Percentiles rank a stretch among this genome's conserved stretches.
Conservation (phyloP, 2,113 vertebrate genomes). For the Myiagra hebetior region DNA sequence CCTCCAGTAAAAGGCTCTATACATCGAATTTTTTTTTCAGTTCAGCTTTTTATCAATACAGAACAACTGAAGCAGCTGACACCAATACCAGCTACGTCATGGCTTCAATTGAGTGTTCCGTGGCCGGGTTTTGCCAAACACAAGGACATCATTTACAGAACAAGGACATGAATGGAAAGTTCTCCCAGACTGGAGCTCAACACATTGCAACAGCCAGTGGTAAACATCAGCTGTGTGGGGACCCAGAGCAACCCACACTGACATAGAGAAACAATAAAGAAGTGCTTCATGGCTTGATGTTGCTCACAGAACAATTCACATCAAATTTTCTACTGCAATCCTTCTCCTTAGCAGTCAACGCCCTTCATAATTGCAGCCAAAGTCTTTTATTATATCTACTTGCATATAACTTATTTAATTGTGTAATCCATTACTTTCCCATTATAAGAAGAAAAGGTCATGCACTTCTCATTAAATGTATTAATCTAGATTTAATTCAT, state of each 20-base stretch:
- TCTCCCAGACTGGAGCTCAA: not conserved
- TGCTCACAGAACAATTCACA: not conserved
- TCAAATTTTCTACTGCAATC: not conserved
- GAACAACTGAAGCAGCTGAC: not conserved
- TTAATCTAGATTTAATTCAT: conserved; percentile 6
- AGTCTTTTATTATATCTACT: not conserved
- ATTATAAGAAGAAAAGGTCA: conserved; percentile 43
- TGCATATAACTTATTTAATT: not conserved
- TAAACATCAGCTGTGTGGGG: not conserved
- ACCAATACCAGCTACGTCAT: not conserved
- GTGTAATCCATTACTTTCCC: not conserved
- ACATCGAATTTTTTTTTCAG: not conserved
- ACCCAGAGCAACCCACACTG: not conserved
- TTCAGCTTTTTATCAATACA: not conserved
- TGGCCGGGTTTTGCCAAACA: accelerated
- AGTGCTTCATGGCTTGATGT: not conserved
- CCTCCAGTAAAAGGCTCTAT: not conserved
- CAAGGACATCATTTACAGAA: not conserved
- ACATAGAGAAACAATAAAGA: not conserved
- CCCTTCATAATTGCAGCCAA: not conserved
- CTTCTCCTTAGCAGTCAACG: not conserved
- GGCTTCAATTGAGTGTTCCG: not conserved
- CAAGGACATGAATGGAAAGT: not conserved
- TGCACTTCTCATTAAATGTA: not conserved
- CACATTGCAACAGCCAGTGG: not conserved